Evolutionary conservation across 2,888 invertebrate genomes (phyloP).

Genomic region (Congeria kusceri): DNA sequence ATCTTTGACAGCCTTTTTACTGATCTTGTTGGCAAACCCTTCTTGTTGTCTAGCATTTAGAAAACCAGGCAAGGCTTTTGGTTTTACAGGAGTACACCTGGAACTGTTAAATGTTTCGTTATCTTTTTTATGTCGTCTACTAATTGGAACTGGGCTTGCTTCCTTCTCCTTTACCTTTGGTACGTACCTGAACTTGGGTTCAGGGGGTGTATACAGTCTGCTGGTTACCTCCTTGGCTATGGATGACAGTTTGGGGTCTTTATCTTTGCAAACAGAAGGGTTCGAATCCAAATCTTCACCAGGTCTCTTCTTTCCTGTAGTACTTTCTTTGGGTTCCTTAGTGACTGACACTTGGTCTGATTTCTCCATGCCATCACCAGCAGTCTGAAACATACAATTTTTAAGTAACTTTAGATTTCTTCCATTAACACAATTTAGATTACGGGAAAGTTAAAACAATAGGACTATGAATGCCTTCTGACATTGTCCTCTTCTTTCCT

Average conservation of each 20-base stretch:
- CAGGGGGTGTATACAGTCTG: constrained; percentile 71
- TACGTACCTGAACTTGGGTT: constrained; percentile 71
- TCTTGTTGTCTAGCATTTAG: too few relatives aligned
- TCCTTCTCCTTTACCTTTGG: constrained; percentile 63
- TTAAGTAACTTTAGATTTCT: too few relatives aligned
- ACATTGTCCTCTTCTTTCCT: too few relatives aligned
- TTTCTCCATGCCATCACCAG: too few relatives aligned
- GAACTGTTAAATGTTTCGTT: background rate
- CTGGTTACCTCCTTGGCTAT: constrained; percentile 71
- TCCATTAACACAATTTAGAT: too few relatives aligned
- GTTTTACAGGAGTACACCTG: background rate
- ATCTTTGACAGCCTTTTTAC: constrained; percentile 34
- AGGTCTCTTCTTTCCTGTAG: too few relatives aligned
- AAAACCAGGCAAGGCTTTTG: constrained; percentile 30
- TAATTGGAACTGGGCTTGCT: constrained; percentile 39
- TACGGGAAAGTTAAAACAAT: too few relatives aligned
- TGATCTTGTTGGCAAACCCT: constrained; percentile 29
- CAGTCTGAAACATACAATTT: too few relatives aligned
- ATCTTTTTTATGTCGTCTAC: constrained; percentile 35
- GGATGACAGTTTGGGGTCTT: constrained; percentile 42
- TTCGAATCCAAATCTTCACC: too few relatives aligned
- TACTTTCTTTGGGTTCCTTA: too few relatives aligned
- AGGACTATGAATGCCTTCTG: too few relatives aligned
- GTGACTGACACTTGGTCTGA: too few relatives aligned
- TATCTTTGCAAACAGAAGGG: background rate